Percentiles rank a stretch among this genome's conserved stretches.
Conservation (phyloP, 2,888 invertebrate species). For the Athalia rosae region DNA sequence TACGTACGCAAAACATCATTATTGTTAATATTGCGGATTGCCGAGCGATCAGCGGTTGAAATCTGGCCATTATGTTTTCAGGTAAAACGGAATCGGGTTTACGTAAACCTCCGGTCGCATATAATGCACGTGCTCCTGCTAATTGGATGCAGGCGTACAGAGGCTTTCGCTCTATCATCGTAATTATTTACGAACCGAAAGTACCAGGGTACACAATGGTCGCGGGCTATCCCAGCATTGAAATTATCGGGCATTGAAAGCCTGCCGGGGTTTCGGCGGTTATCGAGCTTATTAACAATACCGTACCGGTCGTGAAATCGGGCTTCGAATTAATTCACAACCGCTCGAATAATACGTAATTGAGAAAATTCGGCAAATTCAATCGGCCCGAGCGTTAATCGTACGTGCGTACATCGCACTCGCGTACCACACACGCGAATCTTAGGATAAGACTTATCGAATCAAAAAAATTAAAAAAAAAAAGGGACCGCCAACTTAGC, state of each 20-base stretch:
- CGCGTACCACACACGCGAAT: background rate
- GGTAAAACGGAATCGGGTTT: background rate
- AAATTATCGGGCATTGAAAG: constrained; percentile 32
- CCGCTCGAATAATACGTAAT: background rate
- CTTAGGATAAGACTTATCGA: too few relatives aligned
- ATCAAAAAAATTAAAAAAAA: too few relatives aligned
- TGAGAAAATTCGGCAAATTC: constrained; percentile 20
- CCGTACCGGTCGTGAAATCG: constrained; percentile 49
- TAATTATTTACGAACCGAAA: constrained; percentile 21
- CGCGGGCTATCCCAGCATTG: constrained; percentile 27
- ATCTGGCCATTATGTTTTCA: too few relatives aligned
- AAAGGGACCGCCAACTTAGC: too few relatives aligned
- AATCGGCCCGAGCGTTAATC: background rate
- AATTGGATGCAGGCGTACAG: constrained; percentile 30
- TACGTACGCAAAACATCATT: background rate
- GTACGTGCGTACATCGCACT: background rate
- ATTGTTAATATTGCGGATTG: background rate
- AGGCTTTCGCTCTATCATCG: constrained; percentile 27
- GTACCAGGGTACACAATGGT: constrained; percentile 7
- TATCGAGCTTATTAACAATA: constrained; percentile 26
- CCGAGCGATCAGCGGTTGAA: too few relatives aligned
- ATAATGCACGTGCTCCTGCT: constrained; percentile 13
- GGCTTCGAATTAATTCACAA: constrained; percentile 53
- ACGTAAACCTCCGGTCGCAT: background rate
- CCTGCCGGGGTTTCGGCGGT: constrained; percentile 8